Conservation (phyloP, 2,888 invertebrate genomes). For the Drosophila birchii region DNA sequence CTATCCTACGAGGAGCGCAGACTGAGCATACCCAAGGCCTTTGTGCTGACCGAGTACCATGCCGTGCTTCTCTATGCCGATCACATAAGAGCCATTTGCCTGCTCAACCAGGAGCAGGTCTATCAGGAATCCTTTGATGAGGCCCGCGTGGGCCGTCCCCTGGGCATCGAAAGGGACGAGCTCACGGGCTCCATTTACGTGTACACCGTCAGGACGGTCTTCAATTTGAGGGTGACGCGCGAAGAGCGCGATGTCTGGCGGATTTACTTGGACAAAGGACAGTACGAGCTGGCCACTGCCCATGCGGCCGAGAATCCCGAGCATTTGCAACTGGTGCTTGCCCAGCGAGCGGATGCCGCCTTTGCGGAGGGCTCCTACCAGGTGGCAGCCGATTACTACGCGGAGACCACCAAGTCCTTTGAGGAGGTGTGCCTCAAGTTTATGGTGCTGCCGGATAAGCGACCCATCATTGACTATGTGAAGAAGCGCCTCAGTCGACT, state of each 20-base stretch:
- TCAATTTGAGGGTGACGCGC: slow-evolving; percentile 92
- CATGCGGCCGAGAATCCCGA: slow-evolving; percentile 93
- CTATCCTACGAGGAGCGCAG: slow-evolving; percentile 80
- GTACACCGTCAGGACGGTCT: slow-evolving; percentile 93
- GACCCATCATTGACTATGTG: slow-evolving; percentile 95
- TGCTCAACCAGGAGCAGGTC: slow-evolving; percentile 93
- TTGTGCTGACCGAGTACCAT: slow-evolving; percentile 96
- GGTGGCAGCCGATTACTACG: slow-evolving; percentile 94
- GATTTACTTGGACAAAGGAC: slow-evolving; percentile 93
- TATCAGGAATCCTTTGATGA: slow-evolving; percentile 94
- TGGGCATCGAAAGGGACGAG: slow-evolving; percentile 92
- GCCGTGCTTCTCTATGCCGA: slow-evolving; percentile 93
- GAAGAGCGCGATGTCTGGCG: slow-evolving; percentile 96
- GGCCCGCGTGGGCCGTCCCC: slow-evolving; percentile 89
- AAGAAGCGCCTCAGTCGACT: slow-evolving; percentile 91
- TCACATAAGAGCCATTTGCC: slow-evolving; percentile 92
- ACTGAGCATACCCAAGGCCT: slow-evolving; percentile 88
- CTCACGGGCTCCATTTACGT: slow-evolving; percentile 93
- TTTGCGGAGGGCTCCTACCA: slow-evolving; percentile 92
- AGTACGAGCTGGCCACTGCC: slow-evolving; percentile 94
- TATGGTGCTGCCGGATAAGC: slow-evolving; percentile 88
- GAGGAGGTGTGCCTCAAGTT: slow-evolving; percentile 98
- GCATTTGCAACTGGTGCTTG: slow-evolving; percentile 92
- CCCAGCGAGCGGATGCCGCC: slow-evolving; percentile 94
- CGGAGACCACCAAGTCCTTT: slow-evolving; percentile 95